Evolutionary conservation across 2,888 invertebrate species (phyloP).

Genomic region (Terebella lapidaria): DNA sequence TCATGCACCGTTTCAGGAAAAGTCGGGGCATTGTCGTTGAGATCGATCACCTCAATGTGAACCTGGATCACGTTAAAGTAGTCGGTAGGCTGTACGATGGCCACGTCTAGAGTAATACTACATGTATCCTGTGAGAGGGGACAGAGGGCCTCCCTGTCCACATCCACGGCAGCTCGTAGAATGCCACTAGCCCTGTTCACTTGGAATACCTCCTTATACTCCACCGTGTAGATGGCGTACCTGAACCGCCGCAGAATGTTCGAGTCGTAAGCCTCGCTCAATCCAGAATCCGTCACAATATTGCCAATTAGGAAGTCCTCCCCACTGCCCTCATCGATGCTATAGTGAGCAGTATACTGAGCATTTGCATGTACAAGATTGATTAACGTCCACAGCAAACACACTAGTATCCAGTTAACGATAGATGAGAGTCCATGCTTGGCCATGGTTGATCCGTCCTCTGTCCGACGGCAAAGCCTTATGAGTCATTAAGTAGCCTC

Average conservation of each 20-base stretch:
- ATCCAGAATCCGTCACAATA: neutral
- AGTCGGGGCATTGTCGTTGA: neutral
- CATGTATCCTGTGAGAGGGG: conserved; percentile 10
- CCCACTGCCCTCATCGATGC: neutral
- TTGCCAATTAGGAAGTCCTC: neutral
- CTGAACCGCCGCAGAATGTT: conserved; percentile 9
- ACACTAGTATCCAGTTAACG: too few species aligned
- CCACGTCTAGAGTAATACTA: conserved; percentile 15
- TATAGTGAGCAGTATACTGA: neutral
- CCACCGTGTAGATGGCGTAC: conserved; percentile 10
- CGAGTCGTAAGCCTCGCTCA: neutral
- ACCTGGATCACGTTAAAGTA: conserved; percentile 18
- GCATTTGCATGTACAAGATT: neutral
- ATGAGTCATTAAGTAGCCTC: too few species aligned
- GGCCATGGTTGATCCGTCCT: too few species aligned
- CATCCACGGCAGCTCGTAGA: conserved; percentile 12
- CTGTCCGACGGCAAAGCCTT: too few species aligned
- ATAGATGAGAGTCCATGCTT: too few species aligned
- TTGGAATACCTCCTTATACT: conserved; percentile 11
- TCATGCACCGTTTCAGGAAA: neutral
- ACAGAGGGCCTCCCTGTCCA: conserved; percentile 27
- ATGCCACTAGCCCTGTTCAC: conserved; percentile 21
- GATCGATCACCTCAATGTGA: neutral
- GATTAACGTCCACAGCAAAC: neutral
- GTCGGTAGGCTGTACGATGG: conserved; percentile 15